phyloP scores from a whole-genome alignment of 2,113 vertebrate species.

The Megaleporinus macrocephalus region DNA sequence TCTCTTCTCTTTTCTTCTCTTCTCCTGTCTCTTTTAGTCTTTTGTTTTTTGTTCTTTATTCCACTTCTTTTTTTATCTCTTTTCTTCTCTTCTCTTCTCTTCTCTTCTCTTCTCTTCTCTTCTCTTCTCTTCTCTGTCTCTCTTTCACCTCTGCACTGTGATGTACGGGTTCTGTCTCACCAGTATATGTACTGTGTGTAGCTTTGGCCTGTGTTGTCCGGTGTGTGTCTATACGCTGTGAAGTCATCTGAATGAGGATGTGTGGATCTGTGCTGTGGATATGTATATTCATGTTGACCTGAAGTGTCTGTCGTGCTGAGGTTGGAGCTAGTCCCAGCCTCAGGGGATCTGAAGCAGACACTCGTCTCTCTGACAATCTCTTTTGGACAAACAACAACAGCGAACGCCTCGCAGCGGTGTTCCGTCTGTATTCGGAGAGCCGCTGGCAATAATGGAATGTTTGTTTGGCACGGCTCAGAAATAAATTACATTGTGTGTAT shows the following conservation, averaged over 20 bases:
- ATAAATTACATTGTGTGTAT: slow-evolving; percentile 40
- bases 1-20: not conserved
- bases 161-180: too few relatives aligned
- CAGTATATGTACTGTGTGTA: too few relatives aligned
- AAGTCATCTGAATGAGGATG: not conserved
- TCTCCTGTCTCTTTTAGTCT: too few relatives aligned
- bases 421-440: slow-evolving; percentile 16
- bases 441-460: slow-evolving; percentile 20
- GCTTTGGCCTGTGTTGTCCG: not conserved
- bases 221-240: not conserved
- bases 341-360: not conserved
- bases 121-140: too few relatives aligned
- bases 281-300: not conserved
- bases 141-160: too few relatives aligned
- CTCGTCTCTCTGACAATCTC: not conserved
- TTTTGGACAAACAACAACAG: not conserved
- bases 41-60: not conserved
- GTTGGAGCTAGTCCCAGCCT: not conserved
- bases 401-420: not conserved
- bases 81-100: not conserved
- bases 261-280: not conserved
- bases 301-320: not conserved
- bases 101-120: too few relatives aligned
- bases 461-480: slow-evolving; percentile 33
- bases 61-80: not conserved